Evolutionary conservation across 2,797 vertebrate species (phyloP).

Genomic region (Pachyuromys duprasi): DNA sequence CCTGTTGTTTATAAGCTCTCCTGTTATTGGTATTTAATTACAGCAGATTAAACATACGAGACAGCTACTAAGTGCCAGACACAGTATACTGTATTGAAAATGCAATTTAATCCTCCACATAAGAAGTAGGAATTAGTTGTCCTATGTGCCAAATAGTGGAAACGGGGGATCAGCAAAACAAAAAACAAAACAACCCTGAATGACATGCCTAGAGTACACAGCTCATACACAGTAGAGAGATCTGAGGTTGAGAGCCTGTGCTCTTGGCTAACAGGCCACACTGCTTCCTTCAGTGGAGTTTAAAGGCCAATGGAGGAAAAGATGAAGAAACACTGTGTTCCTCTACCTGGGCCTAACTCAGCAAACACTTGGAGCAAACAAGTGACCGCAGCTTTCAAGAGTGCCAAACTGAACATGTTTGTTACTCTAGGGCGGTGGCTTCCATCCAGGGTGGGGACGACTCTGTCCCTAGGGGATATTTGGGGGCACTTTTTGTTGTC

Average conservation of each 20-base stretch:
- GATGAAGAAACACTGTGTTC: background rate
- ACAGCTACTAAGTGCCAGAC: background rate
- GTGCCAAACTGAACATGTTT: background rate
- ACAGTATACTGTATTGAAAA: background rate
- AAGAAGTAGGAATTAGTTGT: background rate
- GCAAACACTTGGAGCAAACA: slow-evolving; percentile 30
- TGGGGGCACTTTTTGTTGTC: background rate
- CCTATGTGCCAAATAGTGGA: background rate
- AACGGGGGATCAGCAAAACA: background rate
- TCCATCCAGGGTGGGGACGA: background rate
- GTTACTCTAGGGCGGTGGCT: background rate
- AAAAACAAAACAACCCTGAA: background rate
- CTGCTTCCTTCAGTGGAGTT: background rate
- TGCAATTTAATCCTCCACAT: background rate
- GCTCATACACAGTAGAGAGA: background rate
- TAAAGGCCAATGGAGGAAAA: background rate
- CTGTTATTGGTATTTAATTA: background rate
- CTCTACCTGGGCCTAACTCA: background rate
- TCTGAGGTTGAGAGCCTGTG: background rate
- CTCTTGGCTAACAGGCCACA: background rate
- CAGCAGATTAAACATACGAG: background rate
- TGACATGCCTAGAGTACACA: background rate
- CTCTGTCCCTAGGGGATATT: background rate
- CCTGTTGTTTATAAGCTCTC: background rate
- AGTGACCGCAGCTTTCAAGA: slow-evolving; percentile 43